A percentile compares a stretch with the other conserved stretches of the same genome.
Conservation (phyloP, 2,113 vertebrate genomes). For the Sphaerodactylus townsendi region DNA sequence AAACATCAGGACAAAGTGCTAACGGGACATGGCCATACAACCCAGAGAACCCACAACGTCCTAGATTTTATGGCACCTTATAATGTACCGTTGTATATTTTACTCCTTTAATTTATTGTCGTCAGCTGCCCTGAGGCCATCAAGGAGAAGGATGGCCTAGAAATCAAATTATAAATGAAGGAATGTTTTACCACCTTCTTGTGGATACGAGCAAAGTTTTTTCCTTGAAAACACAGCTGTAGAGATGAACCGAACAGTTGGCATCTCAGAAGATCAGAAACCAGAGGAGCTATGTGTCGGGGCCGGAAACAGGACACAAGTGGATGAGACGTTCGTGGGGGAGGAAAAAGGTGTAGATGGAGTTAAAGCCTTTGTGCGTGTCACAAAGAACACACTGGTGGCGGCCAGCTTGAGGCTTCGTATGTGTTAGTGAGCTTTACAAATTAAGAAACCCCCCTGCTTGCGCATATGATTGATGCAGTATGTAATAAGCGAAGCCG, state of each 20-base stretch:
- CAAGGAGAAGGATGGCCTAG: too few relatives aligned
- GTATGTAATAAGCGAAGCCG: background rate
- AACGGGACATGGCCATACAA: too few relatives aligned
- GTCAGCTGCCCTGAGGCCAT: too few relatives aligned
- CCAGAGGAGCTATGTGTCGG: background rate
- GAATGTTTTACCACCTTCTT: background rate
- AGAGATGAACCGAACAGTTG: background rate
- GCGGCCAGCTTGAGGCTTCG: background rate
- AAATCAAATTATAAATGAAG: too few relatives aligned
- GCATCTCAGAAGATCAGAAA: background rate
- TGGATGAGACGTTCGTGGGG: background rate
- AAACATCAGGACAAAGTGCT: too few relatives aligned
- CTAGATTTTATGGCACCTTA: too few relatives aligned
- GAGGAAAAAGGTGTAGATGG: rapidly evolving
- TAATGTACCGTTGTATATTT: too few relatives aligned
- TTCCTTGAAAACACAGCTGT: background rate
- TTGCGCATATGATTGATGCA: background rate
- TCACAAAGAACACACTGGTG: background rate
- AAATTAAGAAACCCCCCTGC: too few relatives aligned
- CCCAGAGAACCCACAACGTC: too few relatives aligned
- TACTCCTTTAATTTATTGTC: too few relatives aligned
- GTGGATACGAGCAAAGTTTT: background rate
- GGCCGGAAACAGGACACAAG: background rate
- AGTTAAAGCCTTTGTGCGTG: background rate
- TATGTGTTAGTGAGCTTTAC: background rate